Evolutionary conservation across 92 coral and sea anemone genomes (phyloP), one percentile per base, ranked within the genome.

Genomic region (Ricordea florida): DNA sequence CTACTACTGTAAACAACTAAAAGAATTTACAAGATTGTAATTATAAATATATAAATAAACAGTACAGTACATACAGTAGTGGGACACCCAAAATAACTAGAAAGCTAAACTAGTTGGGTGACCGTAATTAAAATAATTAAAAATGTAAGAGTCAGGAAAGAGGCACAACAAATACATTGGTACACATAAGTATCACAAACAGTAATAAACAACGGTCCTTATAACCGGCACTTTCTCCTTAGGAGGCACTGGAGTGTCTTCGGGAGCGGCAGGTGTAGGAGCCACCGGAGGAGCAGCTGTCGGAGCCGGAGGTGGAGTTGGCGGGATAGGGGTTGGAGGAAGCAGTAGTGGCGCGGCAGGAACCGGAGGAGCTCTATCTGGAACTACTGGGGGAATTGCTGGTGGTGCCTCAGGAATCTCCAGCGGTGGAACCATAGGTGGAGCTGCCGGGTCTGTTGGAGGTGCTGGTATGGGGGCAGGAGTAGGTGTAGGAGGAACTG

Each of bases 271-370:
- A 15, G 72, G 44, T 6, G 44, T 2, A 22, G 32, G 58, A 20
- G 49, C 55, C 6, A 7, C 58, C 21, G 30, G 38, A 6, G 78
- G 53, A 6, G 77, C 24, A 18, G 10, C 23, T 32, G 24, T 9
- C 16, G 73, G 62, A 65, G 43, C 63, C 10, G 73, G 73, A 43
- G 23, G 6, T 14, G 24, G 14, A 46, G 14, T 29, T n/a, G 78
- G 78, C n/a, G 80, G 69, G 20, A 61, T 43, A 11, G 72, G 60
- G 8, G 44, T 8, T 26, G 37, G 64, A 16, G 34, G 35, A 11
- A 17, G 64, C 5, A 17, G 40, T 4, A 27, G 24, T 8, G 24
- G 62, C 11, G 25, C 63, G 16, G 7, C 25, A 2, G 45, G 65
- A 5, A 43, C 49, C n/a, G 2, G 18, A 46, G 53, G 25, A 18